Percentiles rank a stretch among this genome's conserved stretches.
phyloP scores from a whole-genome alignment of 2,113 vertebrate species.

The Pluvialis apricaria region DNA sequence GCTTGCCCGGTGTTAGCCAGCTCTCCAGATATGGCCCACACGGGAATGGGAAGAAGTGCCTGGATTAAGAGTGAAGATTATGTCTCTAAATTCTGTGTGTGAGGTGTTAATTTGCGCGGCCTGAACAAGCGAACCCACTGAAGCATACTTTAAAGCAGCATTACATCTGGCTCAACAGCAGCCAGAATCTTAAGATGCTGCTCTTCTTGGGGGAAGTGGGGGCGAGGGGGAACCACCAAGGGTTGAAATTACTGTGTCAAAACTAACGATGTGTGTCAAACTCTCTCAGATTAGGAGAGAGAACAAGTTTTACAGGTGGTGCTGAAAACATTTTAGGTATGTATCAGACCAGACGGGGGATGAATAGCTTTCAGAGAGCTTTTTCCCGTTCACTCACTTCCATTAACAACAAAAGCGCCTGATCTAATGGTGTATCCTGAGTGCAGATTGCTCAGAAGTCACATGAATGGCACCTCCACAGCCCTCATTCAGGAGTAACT shows the following conservation, averaged over 20 bases:
- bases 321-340: conserved; percentile 23
- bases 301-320: conserved; percentile 12
- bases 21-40: background rate
- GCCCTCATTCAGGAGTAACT: conserved; percentile 5
- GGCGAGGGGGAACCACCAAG: background rate
- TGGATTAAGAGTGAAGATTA: background rate
- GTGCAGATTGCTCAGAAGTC: conserved; percentile 25
- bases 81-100: background rate
- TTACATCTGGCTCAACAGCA: background rate
- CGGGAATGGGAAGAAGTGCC: background rate
- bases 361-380: conserved; percentile 34
- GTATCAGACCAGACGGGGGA: background rate
- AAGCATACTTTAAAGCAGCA: background rate
- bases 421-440: conserved; percentile 6
- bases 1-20: background rate
- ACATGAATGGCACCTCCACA: conserved; percentile 3
- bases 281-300: background rate
- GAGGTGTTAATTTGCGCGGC: background rate
- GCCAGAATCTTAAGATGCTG: background rate
- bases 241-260: conserved; percentile 24
- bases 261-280: conserved; percentile 24
- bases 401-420: conserved; percentile 35
- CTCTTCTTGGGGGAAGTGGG: background rate
- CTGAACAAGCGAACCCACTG: background rate
- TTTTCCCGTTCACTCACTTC: conserved; percentile 12